phyloP scores from a whole-genome alignment of 1,140 invertebrate species.

The Neodiprion lecontei region DNA sequence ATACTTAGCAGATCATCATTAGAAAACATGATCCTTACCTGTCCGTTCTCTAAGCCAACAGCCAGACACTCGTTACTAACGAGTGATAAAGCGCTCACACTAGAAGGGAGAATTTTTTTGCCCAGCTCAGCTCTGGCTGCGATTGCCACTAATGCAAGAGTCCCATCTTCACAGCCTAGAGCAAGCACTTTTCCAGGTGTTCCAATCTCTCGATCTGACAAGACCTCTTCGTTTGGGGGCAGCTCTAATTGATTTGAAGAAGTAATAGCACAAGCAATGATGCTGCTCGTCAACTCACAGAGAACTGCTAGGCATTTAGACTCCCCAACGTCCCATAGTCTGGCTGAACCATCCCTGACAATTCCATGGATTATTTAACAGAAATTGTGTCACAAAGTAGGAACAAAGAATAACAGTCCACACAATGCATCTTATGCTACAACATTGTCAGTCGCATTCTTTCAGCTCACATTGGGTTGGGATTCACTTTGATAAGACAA shows the following conservation, averaged over 20 bases:
- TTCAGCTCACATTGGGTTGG: no score
- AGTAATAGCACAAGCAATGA: constrained; percentile 61
- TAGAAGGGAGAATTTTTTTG: constrained; percentile 49
- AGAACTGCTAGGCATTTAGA: constrained; percentile 65
- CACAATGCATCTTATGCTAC: no score
- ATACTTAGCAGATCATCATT: no score
- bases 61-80: constrained; percentile 52
- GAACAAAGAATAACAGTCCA: no score
- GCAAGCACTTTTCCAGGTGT: constrained; percentile 71
- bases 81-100: constrained; percentile 63
- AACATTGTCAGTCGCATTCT: no score
- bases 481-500: no score
- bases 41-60: constrained; percentile 63
- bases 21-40: constrained; percentile 43
- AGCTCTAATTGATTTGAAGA: constrained; percentile 30
- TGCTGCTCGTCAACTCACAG: constrained; percentile 54
- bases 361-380: neutral
- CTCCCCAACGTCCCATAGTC: constrained; percentile 75
- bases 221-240: constrained; percentile 18
- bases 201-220: constrained; percentile 66
- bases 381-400: no score
- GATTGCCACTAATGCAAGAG: constrained; percentile 65
- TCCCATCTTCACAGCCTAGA: constrained; percentile 70
- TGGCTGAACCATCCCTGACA: constrained; percentile 71
- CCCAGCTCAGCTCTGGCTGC: constrained; percentile 63